These are phyloP conservation scores for Drosophila busckii DNA, from an alignment of 1,140 invertebrate species.

Conservation along the genomic window DNA sequence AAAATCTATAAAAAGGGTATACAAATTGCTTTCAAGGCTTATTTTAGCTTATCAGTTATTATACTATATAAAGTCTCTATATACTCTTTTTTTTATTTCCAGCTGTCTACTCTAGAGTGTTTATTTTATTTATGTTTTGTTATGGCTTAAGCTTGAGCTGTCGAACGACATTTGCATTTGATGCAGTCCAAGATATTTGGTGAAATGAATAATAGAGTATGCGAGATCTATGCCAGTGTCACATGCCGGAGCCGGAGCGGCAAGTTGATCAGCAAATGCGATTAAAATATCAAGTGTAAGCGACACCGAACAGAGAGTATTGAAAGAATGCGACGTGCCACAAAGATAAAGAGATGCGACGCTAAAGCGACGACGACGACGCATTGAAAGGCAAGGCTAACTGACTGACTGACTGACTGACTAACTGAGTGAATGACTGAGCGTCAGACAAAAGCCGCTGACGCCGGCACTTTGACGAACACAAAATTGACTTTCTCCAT, in stretches of 20 bases:
- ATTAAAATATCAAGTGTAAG: constrained; percentile 67
- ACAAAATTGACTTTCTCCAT: constrained; percentile 77
- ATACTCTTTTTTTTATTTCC: no score
- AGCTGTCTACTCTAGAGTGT: no score
- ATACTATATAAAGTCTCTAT: no score
- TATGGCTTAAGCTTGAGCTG: constrained; percentile 8
- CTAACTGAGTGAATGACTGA: constrained; percentile 27
- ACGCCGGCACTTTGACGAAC: constrained; percentile 57
- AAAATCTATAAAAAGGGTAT: no score
- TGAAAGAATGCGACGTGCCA: constrained; percentile 31
- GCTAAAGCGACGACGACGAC: no score
- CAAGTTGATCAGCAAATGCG: constrained; percentile 70
- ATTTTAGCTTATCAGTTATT: no score
- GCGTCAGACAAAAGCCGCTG: constrained; percentile 43
- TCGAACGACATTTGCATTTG: constrained; percentile 30
- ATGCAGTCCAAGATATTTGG: constrained; percentile 27
- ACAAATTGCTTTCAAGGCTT: no score
- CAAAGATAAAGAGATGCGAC: constrained; percentile 21
- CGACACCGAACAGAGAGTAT: neutral
- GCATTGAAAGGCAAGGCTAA: constrained; percentile 10
- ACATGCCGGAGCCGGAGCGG: constrained; percentile 37
- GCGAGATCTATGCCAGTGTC: constrained; percentile 17
- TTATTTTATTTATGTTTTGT: no score
- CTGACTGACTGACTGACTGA: constrained; percentile 49
- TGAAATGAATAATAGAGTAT: constrained; percentile 27